phyloP scores from a whole-genome alignment of 64 coral and sea anemone species.

The Anthopleura sola region DNA sequence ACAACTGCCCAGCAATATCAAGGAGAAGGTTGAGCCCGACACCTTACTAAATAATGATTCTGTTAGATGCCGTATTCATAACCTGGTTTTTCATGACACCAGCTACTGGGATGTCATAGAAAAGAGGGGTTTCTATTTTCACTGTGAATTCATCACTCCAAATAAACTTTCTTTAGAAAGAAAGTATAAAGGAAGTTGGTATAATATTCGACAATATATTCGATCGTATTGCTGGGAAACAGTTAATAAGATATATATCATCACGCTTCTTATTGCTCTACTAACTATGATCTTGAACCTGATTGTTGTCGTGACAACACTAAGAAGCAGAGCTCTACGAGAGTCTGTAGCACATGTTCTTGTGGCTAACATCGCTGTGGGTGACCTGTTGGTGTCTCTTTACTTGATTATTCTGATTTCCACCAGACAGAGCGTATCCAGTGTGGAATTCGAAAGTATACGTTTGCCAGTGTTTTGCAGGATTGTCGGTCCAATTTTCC shows the following conservation, averaged over 20 bases:
- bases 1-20: too few species aligned
- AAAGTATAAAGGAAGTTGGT: too few species aligned
- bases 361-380: neutral
- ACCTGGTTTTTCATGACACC: too few species aligned
- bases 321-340: neutral
- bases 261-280: neutral
- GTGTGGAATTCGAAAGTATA: neutral
- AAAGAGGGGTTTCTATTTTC: too few species aligned
- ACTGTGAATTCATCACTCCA: too few species aligned
- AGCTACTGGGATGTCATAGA: too few species aligned
- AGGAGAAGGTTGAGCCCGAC: too few species aligned
- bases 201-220: too few species aligned
- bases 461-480: neutral
- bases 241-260: neutral
- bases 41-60: too few species aligned
- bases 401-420: neutral
- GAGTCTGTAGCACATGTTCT: neutral
- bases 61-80: too few species aligned
- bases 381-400: neutral
- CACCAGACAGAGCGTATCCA: neutral
- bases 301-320: neutral
- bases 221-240: neutral
- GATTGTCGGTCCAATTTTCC: neutral
- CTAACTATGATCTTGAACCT: neutral
- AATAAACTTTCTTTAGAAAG: too few species aligned